Base-by-base conservation (phyloP, 2,888 invertebrate genomes). In the Eupithecia exiguata region DNA sequence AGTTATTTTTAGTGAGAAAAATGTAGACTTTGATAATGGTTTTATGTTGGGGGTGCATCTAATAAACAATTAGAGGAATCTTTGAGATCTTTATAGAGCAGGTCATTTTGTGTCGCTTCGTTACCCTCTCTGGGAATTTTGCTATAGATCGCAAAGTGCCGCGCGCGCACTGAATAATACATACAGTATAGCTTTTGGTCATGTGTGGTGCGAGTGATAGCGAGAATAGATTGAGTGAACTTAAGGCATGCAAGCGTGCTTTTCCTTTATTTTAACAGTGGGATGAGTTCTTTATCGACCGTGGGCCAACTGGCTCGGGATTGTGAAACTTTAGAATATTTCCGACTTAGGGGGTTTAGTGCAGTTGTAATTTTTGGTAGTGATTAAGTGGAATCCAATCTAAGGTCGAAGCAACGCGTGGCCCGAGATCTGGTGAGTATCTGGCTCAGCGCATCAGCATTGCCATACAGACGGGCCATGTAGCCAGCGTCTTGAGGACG, bases 121-220 rank as follows among this genome's bases (percentile, higher is more conserved):
- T 78, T 80, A 80, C 73, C 58, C 70, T 38, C 40, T 40, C 66
- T 43, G 63, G 38, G 63, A 43, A 21, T 40, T n/a, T 66, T 43
- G 38, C 21, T 66, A 73, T 78, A 79, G 80, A 81, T 80, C 76
- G 74, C 76, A 63, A 18, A 78, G 79, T 80, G 77, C 85, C 86
- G 83, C 85, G 84, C 85, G 83, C 81, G 74, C 75, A 79, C 83
- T 90, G 89, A 90, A 90, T 89, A 89, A 89, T 88, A 89, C 88
- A 89, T 89, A 25, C 21, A 12, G 66, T 25, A 58, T 25, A 58
- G 35, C 35, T 62, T 62, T 12, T 40, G 16, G 12, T 0, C 0
- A 58, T 65, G n/a, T 73, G 12, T 74, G 77, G n/a, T 68, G 77
- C 63, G 63, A 76, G 76, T 71, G 21, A 67, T 25, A 80, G 84